Evolutionary conservation across 2,113 vertebrate genomes (phyloP).

Genomic region (Spheniscus mendiculus): DNA sequence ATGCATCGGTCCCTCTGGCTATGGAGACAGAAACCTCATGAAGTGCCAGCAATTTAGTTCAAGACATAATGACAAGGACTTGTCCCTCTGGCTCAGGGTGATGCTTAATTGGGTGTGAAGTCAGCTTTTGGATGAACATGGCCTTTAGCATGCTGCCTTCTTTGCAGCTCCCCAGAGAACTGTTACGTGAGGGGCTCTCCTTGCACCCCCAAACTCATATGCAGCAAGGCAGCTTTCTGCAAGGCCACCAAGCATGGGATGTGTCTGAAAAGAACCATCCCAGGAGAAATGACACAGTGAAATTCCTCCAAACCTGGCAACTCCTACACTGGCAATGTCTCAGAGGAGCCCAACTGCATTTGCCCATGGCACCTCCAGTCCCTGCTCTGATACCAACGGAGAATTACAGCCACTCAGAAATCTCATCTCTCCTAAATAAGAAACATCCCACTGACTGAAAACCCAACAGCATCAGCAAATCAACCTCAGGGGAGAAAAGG

Average conservation of each 20-base stretch:
- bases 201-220: neutral
- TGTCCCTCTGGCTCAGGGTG: conserved; percentile 29
- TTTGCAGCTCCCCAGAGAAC: neutral
- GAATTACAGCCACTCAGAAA: neutral
- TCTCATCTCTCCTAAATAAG: neutral
- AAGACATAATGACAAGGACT: conserved; percentile 43
- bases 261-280: neutral
- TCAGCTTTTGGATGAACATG: neutral
- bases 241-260: neutral
- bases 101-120: conserved; percentile 55
- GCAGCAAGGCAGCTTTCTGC: neutral
- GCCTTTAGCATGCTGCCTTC: neutral
- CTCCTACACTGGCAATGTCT: neutral
- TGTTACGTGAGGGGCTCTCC: neutral
- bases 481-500: neutral
- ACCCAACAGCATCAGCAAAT: neutral
- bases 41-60: conserved; percentile 45
- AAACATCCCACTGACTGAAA: neutral
- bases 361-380: neutral
- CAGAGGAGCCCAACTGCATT: neutral
- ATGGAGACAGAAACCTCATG: neutral
- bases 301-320: neutral
- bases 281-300: neutral
- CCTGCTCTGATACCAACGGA: rapidly evolving
- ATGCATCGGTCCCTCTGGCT: neutral